These are phyloP conservation scores for Prinia subflava DNA, from an alignment of 2,113 vertebrate species.

Conservation along the genomic window DNA sequence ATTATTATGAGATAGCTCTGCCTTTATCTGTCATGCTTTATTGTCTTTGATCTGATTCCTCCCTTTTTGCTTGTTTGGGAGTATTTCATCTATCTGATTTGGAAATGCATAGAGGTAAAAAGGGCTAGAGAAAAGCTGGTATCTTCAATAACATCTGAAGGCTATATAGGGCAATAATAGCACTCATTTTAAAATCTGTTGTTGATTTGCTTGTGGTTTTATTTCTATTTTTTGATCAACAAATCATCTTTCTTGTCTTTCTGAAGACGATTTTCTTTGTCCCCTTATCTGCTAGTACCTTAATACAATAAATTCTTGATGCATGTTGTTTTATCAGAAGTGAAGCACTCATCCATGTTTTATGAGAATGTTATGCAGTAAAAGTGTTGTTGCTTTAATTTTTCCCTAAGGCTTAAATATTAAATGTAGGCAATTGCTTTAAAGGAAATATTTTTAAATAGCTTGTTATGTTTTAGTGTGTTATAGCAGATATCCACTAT, in stretches of 20 bases:
- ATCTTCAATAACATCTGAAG: neutral
- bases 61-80: neutral
- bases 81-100: neutral
- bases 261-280: neutral
- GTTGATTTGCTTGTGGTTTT: neutral
- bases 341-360: neutral
- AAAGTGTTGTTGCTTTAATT: slow-evolving; percentile 16
- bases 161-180: neutral
- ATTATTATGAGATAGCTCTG: neutral
- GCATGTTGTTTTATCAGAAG: neutral
- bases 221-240: neutral
- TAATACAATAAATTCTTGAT: neutral
- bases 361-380: neutral
- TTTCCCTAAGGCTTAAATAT: slow-evolving; percentile 27
- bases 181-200: neutral
- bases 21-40: neutral
- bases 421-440: neutral
- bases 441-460: slow-evolving; percentile 5
- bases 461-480: neutral
- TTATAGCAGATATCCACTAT: neutral
- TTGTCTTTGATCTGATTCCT: slow-evolving; percentile 15
- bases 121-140: neutral
- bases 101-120: neutral
- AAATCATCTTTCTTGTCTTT: neutral
- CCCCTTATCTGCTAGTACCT: neutral